Percentiles rank a stretch among this genome's conserved stretches.
These are phyloP conservation scores for Melanchra persicariae DNA, from an alignment of 2,888 invertebrate species.

Conservation along the genomic window DNA sequence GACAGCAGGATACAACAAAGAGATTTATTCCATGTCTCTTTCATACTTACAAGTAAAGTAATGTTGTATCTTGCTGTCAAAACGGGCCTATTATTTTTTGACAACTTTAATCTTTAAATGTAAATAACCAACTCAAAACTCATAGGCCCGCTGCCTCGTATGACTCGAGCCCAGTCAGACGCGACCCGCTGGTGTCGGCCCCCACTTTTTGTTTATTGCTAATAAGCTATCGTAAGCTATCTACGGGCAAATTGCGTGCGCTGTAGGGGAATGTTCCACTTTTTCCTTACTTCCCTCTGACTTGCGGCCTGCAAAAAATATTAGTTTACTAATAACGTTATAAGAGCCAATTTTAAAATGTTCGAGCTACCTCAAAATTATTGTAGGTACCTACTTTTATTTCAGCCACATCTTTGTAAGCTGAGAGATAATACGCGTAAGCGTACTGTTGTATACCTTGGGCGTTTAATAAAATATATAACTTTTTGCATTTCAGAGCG, in stretches of 20 bases:
- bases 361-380: background rate
- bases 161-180: conserved; percentile 48
- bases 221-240: conserved; percentile 85
- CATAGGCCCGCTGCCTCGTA: conserved; percentile 58
- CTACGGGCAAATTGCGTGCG: conserved; percentile 78
- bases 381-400: background rate
- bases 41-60: too few relatives aligned
- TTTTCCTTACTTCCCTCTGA: conserved; percentile 58
- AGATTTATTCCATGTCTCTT: too few relatives aligned
- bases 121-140: background rate
- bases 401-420: background rate
- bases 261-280: conserved; percentile 67
- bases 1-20: too few relatives aligned
- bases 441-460: too few relatives aligned
- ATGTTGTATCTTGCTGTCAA: too few relatives aligned
- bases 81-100: too few relatives aligned
- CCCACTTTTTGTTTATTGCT: conserved; percentile 89
- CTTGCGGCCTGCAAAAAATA: conserved; percentile 52
- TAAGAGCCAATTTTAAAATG: conserved; percentile 37
- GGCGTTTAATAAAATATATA: too few relatives aligned
- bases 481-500: too few relatives aligned
- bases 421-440: background rate
- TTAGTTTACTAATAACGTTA: conserved; percentile 44
- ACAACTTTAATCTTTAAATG: background rate
- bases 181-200: conserved; percentile 64